Evolutionary conservation across 2,113 vertebrate species (phyloP).

Genomic region (Psophia crepitans): DNA sequence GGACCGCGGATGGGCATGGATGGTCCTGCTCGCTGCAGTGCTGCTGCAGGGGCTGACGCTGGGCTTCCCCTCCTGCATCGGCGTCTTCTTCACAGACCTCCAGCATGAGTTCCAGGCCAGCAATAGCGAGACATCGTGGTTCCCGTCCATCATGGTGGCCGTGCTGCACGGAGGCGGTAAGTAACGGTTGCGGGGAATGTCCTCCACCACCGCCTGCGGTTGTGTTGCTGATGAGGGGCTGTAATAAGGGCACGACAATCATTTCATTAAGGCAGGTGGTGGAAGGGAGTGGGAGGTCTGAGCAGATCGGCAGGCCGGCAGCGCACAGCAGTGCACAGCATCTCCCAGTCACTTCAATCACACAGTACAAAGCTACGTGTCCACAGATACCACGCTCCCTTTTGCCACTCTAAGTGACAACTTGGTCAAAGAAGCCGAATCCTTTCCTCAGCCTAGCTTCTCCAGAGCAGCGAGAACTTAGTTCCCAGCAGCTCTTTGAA

Average conservation of each 20-base stretch:
- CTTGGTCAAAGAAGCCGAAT: not conserved
- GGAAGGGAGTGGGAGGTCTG: not conserved
- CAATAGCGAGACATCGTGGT: slow-evolving; percentile 92
- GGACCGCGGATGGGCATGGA: slow-evolving; percentile 87
- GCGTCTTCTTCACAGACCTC: slow-evolving; percentile 90
- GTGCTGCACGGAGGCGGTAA: slow-evolving; percentile 88
- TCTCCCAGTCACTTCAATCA: not conserved
- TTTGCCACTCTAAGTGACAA: not conserved
- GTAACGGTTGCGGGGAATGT: not conserved
- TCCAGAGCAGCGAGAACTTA: not conserved
- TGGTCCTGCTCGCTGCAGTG: slow-evolving; percentile 83
- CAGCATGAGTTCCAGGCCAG: slow-evolving; percentile 86
- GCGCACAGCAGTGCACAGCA: not conserved
- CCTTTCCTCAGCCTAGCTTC: not conserved
- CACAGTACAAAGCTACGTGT: not conserved
- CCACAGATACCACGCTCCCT: not conserved
- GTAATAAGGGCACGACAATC: rapidly evolving
- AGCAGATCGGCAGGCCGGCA: not conserved
- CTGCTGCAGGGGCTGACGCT: slow-evolving; percentile 83
- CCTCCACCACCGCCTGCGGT: not conserved
- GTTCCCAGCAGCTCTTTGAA: not conserved
- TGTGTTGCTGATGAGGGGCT: not conserved
- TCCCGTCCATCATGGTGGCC: slow-evolving; percentile 89
- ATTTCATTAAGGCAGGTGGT: rapidly evolving
- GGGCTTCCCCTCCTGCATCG: slow-evolving; percentile 84